These are phyloP conservation scores for Drosophila setifemur DNA, from an alignment of 1,140 invertebrate genomes.

Conservation along the genomic window DNA sequence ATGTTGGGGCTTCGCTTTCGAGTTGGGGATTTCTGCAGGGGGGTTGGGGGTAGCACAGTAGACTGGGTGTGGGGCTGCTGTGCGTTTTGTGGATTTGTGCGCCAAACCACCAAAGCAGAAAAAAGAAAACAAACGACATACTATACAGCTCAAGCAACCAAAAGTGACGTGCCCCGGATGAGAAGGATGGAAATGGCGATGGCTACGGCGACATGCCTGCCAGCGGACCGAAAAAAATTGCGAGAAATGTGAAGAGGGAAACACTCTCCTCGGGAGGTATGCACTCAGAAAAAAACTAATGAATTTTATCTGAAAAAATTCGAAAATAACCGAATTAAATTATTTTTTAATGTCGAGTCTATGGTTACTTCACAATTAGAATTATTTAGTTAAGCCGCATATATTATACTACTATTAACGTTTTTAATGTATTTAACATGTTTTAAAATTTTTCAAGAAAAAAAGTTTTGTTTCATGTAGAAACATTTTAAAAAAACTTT, in stretches of 20 bases:
- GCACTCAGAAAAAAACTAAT: background rate
- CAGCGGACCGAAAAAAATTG: slow-evolving; percentile 28
- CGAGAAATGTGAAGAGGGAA: slow-evolving; percentile 23
- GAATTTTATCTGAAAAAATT: background rate
- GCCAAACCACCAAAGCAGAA: slow-evolving; percentile 51
- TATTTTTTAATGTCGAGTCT: too few species aligned
- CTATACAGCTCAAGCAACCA: slow-evolving; percentile 50
- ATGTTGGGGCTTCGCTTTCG: slow-evolving; percentile 46
- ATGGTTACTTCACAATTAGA: too few species aligned
- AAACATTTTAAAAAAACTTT: too few species aligned
- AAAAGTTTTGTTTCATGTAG: too few species aligned
- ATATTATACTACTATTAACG: too few species aligned
- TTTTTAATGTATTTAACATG: background rate
- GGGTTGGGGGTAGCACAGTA: background rate
- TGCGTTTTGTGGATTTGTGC: slow-evolving; percentile 54
- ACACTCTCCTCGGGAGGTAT: background rate
- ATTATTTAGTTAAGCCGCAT: too few species aligned
- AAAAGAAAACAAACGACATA: slow-evolving; percentile 61
- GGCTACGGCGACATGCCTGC: slow-evolving; percentile 48
- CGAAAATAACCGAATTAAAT: too few species aligned
- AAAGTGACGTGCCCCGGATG: slow-evolving; percentile 73
- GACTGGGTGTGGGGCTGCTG: slow-evolving; percentile 2
- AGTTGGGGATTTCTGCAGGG: slow-evolving; percentile 26
- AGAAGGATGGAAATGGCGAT: slow-evolving; percentile 26
- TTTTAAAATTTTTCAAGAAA: background rate